Conservation (phyloP, 2,113 vertebrate genomes). For the Pycnonotus jocosus region DNA sequence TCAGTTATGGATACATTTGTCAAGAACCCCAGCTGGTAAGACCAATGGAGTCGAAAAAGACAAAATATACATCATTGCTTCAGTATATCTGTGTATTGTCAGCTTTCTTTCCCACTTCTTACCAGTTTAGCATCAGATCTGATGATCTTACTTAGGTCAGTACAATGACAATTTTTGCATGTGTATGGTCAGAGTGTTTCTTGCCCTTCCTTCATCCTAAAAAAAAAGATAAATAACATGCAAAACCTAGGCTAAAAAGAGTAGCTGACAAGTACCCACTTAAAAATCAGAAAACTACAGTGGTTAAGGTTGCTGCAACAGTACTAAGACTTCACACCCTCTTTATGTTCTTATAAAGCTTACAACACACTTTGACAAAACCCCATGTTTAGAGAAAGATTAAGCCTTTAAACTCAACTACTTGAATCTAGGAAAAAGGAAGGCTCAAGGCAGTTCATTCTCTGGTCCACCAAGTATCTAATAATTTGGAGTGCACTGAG, state of each 20-base stretch:
- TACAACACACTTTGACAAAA: background rate
- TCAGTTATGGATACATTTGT: slow-evolving; percentile 5
- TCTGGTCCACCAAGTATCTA: background rate
- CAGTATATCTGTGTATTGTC: background rate
- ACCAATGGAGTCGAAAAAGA: background rate
- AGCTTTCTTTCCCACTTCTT: background rate
- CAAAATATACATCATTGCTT: background rate
- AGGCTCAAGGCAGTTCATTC: background rate
- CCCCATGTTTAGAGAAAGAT: background rate
- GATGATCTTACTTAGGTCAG: background rate
- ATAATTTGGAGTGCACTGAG: background rate
- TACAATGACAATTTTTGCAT: background rate
- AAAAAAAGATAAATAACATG: background rate
- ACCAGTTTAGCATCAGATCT: background rate
- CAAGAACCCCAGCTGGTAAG: slow-evolving; percentile 1
- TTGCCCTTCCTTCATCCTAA: background rate
- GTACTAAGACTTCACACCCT: background rate
- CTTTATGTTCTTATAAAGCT: background rate
- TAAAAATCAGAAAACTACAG: background rate
- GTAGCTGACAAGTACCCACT: background rate
- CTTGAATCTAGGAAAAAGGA: background rate
- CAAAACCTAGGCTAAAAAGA: background rate
- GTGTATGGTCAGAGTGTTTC: background rate
- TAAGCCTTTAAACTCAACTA: background rate
- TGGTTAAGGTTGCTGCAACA: background rate